Evolutionary conservation across 2,888 invertebrate genomes (phyloP), one percentile per base, ranked within the genome.

Genomic region (Sceliomorpha sp.): DNA sequence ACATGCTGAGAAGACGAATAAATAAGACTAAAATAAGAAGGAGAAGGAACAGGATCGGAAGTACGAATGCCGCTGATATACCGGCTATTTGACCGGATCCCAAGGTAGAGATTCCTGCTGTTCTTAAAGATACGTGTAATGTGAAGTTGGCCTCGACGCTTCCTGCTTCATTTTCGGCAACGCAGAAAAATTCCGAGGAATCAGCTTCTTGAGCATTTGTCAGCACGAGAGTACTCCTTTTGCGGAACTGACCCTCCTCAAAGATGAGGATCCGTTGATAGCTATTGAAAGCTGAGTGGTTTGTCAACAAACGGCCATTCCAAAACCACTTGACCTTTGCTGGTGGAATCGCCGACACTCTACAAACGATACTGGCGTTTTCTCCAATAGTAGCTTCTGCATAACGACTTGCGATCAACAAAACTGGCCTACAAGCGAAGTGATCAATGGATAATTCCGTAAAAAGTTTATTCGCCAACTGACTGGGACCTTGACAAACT

Each of bases 71-170:
- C 0, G 95, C 95, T 76, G 95, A 95, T 53, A 96, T 89, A 31
- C 96, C 95, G 13, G 95, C 95, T 77, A 96, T 95, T 87, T 96
- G 96, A 5, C 95, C 94, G 72, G 94, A 94, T 40, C 94, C 95
- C 62, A 96, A 89, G 0, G 94, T 93, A 1, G 94, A 94, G 91
- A 95, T 94, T 44, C 95, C 95, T 17, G 93, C 94, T 37, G 94
- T 91, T 59, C 93, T 89, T 89, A 94, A 91, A 47, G 94, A 92
- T 50, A 97, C 94, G 82, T 94, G 94, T 31, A 97, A 90, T 27
- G 96, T 96, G 82, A 96, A 96, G 88, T 97, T 97, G 8, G 95
- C 95, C 89, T 96, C 96, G 24, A 94, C 94, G 80, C 92, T 94
- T 13, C 96, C 97, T 1, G 95, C 97, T 66, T 94, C 93, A 88